Percentiles rank a stretch among this genome's conserved stretches.
phyloP scores from a whole-genome alignment of 2,797 vertebrate species.

The Manis javanica region DNA sequence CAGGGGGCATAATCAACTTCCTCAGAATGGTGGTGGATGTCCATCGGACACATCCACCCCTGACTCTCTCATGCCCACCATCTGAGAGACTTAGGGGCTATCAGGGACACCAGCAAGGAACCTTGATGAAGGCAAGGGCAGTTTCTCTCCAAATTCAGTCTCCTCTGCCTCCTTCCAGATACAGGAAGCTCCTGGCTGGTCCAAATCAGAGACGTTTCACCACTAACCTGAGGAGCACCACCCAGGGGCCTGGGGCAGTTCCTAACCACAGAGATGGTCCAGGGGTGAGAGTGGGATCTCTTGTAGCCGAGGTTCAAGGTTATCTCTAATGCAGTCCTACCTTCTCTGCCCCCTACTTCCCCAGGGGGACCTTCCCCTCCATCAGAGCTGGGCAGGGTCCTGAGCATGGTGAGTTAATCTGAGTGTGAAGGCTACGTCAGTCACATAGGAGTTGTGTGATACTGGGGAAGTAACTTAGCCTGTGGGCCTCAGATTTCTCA shows the following conservation, averaged over 20 bases:
- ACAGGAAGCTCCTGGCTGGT: not conserved
- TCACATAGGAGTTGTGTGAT: not conserved
- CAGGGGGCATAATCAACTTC: fast-evolving
- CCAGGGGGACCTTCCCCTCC: fast-evolving
- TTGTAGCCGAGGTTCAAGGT: not conserved
- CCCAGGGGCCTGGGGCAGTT: not conserved
- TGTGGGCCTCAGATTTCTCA: not conserved
- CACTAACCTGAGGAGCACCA: fast-evolving
- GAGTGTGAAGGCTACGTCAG: fast-evolving
- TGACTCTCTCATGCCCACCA: not conserved
- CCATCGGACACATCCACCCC: fast-evolving
- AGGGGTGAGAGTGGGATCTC: too few species aligned
- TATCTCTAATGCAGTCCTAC: fast-evolving
- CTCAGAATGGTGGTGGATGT: fast-evolving
- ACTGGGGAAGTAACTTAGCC: not conserved
- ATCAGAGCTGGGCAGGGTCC: fast-evolving
- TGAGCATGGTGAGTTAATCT: fast-evolving
- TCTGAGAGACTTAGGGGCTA: not conserved
- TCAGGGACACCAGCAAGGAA: not conserved
- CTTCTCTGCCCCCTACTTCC: not conserved
- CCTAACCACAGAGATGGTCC: not conserved
- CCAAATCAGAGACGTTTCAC: not conserved
- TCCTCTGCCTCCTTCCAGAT: not conserved
- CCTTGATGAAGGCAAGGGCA: fast-evolving
- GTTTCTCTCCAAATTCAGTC: not conserved